Base-by-base conservation (phyloP, 2,888 invertebrate genomes). In the Drosophila limbata region DNA sequence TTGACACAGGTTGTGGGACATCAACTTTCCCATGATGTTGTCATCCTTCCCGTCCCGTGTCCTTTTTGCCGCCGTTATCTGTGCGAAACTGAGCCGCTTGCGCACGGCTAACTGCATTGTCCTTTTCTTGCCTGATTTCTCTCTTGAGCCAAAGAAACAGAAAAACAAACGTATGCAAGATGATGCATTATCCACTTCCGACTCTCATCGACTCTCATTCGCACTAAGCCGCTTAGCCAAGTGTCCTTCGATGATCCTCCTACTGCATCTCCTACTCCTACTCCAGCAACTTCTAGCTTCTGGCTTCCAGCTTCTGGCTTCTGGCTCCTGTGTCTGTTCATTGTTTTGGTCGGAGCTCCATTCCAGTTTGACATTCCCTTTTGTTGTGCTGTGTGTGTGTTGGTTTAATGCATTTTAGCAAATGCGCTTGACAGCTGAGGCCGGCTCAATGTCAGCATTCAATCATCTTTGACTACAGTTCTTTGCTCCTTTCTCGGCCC, bases 51-150 rank as follows among this genome's bases (percentile, higher is more conserved):
- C 25, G 25, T 53, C 13, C 65, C 56, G 69, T 76, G 91, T 90
- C 90, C 90, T 90, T 90, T 90, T 90, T 88, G 77, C 89, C 85
- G 90, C 89, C 91, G 81, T 81, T 90, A 88, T 89, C 87, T 84
- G 66, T 69, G 79, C 66, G 77, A 76, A 67, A 25, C 25, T 91
- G 84, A 92, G 89, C 88, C 78, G 79, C 81, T 89, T 90, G 90
- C 91, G 90, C 91, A 91, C 89, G 90, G 88, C 89, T 91, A 88
- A 84, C 76, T 79, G 81, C 77, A 87, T 90, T 90, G 90, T 90
- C 79, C 82, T 83, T 82, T 88, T 87, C 53, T 52, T 52, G 52
- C 5, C 21, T 68, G 81, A 67, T 74, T 82, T 44, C 25, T 25
- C 25, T 25, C 60, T 68, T 71, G 44, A 68, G 65, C 62, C 39